Evolutionary conservation across 2,888 invertebrate genomes (phyloP).

Genomic region (Netelia virgata): DNA sequence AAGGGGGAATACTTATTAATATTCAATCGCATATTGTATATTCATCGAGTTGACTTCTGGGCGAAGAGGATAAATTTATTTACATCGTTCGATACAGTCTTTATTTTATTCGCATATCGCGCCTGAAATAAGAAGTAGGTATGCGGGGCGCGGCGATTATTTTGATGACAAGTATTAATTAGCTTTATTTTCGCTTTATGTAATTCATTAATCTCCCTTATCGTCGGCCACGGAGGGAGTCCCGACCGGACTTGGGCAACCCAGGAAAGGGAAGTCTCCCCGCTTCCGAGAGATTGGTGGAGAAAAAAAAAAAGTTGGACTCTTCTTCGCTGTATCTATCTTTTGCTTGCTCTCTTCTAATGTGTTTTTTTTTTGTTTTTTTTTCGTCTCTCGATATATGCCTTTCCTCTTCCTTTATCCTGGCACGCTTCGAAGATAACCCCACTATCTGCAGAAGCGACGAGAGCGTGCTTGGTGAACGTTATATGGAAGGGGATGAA

Average conservation of each 20-base stretch:
- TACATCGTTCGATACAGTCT: too few relatives aligned
- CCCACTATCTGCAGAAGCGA: background rate
- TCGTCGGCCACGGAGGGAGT: conserved; percentile 34
- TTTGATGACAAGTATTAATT: conserved; percentile 69
- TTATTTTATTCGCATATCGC: too few relatives aligned
- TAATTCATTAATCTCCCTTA: conserved; percentile 68
- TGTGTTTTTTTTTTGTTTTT: background rate
- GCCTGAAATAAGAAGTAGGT: background rate
- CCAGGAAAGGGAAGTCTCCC: conserved; percentile 7
- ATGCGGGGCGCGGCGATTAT: background rate
- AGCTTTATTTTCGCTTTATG: conserved; percentile 55
- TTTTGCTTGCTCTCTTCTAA: background rate
- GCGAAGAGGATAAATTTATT: too few relatives aligned
- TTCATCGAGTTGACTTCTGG: too few relatives aligned
- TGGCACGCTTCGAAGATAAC: background rate
- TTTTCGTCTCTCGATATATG: background rate
- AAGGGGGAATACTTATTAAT: background rate
- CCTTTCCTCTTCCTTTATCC: background rate
- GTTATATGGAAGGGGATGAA: background rate
- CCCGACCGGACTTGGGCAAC: background rate
- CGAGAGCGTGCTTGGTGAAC: background rate
- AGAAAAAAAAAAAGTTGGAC: conserved; percentile 15
- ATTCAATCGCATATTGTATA: background rate
- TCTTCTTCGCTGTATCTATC: conserved; percentile 10
- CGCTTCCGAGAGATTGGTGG: conserved; percentile 9